Percentiles rank a stretch among this genome's conserved stretches.
Evolutionary conservation across 2,113 vertebrate species (phyloP).

Genomic region (Loxodonta africana): DNA sequence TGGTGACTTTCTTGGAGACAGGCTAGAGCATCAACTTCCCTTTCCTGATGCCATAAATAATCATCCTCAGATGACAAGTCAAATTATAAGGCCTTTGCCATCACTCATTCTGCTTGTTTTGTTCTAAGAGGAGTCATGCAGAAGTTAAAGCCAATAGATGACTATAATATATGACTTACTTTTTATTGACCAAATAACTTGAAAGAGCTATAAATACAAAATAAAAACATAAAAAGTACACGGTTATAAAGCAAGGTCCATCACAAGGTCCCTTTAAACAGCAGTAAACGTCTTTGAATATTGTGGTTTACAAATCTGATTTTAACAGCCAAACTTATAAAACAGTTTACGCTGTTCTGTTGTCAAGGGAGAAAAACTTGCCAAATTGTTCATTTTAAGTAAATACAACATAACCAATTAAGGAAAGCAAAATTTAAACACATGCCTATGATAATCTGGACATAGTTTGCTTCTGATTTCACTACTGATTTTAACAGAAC

Average conservation of each 20-base stretch:
- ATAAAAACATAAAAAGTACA: constrained; percentile 80
- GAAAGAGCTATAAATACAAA: constrained; percentile 71
- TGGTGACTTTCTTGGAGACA: constrained; percentile 65
- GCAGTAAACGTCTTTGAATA: constrained; percentile 85
- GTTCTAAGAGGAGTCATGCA: constrained; percentile 54
- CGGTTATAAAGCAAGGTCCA: constrained; percentile 77
- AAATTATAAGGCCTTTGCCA: constrained; percentile 57
- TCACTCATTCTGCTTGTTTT: constrained; percentile 61
- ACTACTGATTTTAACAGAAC: constrained; percentile 91
- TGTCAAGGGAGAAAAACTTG: constrained; percentile 92
- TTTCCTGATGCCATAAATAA: constrained; percentile 77
- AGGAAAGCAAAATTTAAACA: constrained; percentile 92
- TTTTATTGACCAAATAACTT: constrained; percentile 73
- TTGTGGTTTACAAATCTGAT: constrained; percentile 89
- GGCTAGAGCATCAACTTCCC: constrained; percentile 56
- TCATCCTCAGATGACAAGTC: constrained; percentile 69
- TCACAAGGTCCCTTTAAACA: constrained; percentile 81
- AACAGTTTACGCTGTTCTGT: constrained; percentile 90
- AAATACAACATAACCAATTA: constrained; percentile 93
- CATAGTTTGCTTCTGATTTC: constrained; percentile 93
- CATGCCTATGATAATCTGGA: constrained; percentile 90
- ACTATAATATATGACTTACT: constrained; percentile 10
- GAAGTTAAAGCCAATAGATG: constrained; percentile 62
- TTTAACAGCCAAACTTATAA: constrained; percentile 92
- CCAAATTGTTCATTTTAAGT: constrained; percentile 93